A percentile compares a stretch with the other conserved stretches of the same genome.
Evolutionary conservation across 2,888 invertebrate species (phyloP).

Genomic region (Teinopalpus imperialis): DNA sequence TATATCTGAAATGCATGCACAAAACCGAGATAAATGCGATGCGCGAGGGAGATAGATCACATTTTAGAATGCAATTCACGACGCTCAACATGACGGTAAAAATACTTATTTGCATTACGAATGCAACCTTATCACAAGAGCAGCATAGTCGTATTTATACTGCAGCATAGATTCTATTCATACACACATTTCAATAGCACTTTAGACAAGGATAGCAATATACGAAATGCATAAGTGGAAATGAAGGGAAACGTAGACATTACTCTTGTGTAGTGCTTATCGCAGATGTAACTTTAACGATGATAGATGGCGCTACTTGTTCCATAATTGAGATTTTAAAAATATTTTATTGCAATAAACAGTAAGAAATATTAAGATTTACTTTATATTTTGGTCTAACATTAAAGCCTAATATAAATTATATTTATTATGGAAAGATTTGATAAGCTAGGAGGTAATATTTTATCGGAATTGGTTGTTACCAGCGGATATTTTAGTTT

Average conservation of each 20-base stretch:
- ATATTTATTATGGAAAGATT: no score
- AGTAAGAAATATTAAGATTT: no score
- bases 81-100: slow-evolving; percentile 55
- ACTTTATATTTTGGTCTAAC: no score
- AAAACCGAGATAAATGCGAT: slow-evolving; percentile 64
- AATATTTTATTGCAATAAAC: neutral
- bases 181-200: slow-evolving; percentile 46
- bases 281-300: slow-evolving; percentile 49
- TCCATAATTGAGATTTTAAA: neutral
- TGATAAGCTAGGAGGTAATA: no score
- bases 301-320: slow-evolving; percentile 67
- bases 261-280: slow-evolving; percentile 59
- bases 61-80: slow-evolving; percentile 65
- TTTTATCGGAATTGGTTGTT: no score
- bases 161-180: slow-evolving; percentile 44
- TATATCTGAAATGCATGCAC: slow-evolving; percentile 70
- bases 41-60: slow-evolving; percentile 68
- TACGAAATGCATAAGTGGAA: slow-evolving; percentile 42
- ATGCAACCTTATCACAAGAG: slow-evolving; percentile 65
- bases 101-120: slow-evolving; percentile 63
- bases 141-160: slow-evolving; percentile 61
- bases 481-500: no score
- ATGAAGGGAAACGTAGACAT: slow-evolving; percentile 51
- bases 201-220: slow-evolving; percentile 54
- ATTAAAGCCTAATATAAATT: no score